phyloP scores from a whole-genome alignment of 2,797 vertebrate genomes.

The Enteromius radiatus region DNA sequence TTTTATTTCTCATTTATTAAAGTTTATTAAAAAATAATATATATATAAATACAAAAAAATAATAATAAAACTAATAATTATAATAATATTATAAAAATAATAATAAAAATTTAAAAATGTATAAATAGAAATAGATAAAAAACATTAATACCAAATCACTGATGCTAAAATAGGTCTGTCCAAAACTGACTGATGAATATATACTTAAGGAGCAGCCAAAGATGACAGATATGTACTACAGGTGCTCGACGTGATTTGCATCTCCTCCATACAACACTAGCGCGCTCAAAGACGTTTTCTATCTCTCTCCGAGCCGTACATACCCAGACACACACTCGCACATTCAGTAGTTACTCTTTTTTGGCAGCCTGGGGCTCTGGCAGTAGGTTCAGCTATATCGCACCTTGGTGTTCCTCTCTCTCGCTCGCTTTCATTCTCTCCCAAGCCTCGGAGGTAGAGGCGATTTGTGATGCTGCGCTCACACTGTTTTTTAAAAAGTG shows the following conservation, averaged over 20 bases:
- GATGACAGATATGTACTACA: neutral
- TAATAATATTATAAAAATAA: neutral
- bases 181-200: neutral
- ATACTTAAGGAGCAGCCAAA: neutral
- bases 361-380: conserved; percentile 51
- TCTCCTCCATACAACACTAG: neutral
- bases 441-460: conserved; percentile 66
- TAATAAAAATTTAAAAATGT: neutral
- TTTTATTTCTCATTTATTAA: neutral
- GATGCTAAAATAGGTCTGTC: neutral
- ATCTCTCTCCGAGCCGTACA: conserved; percentile 26
- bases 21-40: too few species aligned
- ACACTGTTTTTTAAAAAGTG: conserved; percentile 68
- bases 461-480: conserved; percentile 58
- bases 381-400: conserved; percentile 67
- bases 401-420: conserved; percentile 72
- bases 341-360: conserved; percentile 51
- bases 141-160: neutral
- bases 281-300: neutral
- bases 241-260: neutral
- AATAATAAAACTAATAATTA: neutral
- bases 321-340: conserved; percentile 53
- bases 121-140: neutral
- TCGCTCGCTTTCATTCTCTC: conserved; percentile 61
- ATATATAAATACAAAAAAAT: too few species aligned